These are phyloP conservation scores for Mimas tiliae DNA, from an alignment of 2,888 invertebrate species.

Conservation along the genomic window DNA sequence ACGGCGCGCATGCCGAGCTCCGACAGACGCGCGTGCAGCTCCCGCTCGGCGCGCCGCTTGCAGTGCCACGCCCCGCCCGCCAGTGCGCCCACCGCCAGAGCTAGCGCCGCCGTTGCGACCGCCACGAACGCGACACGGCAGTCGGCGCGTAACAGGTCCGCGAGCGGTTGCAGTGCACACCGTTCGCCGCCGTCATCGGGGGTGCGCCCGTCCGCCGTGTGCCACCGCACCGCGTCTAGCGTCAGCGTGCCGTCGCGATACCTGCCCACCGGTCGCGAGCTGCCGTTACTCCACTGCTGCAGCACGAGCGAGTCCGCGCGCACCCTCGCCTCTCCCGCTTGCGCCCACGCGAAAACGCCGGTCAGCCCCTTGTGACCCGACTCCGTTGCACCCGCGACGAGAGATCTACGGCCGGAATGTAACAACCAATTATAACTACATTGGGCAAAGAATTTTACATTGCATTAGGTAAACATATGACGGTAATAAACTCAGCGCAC, in stretches of 20 bases:
- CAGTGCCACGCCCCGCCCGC: conserved; percentile 57
- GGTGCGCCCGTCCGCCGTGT: conserved; percentile 80
- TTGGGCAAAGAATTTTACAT: no score
- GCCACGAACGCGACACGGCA: conserved; percentile 89
- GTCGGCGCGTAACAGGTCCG: conserved; percentile 87
- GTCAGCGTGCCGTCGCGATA: conserved; percentile 91
- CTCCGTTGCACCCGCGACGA: conserved; percentile 51
- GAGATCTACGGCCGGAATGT: conserved; percentile 42
- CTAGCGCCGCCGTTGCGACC: conserved; percentile 52
- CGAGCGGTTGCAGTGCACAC: conserved; percentile 89
- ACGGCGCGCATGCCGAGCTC: conserved; percentile 66
- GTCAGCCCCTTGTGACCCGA: conserved; percentile 59
- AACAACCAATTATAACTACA: not conserved
- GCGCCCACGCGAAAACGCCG: conserved; percentile 62
- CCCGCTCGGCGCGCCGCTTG: conserved; percentile 64
- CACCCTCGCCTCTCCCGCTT: conserved; percentile 91
- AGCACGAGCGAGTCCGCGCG: conserved; percentile 61
- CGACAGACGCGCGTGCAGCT: conserved; percentile 61
- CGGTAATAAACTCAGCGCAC: no score
- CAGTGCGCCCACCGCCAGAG: conserved; percentile 53
- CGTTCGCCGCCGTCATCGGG: conserved; percentile 89
- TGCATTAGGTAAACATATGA: no score
- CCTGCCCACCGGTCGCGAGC: conserved; percentile 86
- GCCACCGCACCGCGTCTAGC: conserved; percentile 87
- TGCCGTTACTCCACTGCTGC: conserved; percentile 85